Evolutionary conservation across 2,797 vertebrate species (phyloP), one percentile per base, ranked within the genome.

Genomic region (Xiphorhynchus erythropygius): DNA sequence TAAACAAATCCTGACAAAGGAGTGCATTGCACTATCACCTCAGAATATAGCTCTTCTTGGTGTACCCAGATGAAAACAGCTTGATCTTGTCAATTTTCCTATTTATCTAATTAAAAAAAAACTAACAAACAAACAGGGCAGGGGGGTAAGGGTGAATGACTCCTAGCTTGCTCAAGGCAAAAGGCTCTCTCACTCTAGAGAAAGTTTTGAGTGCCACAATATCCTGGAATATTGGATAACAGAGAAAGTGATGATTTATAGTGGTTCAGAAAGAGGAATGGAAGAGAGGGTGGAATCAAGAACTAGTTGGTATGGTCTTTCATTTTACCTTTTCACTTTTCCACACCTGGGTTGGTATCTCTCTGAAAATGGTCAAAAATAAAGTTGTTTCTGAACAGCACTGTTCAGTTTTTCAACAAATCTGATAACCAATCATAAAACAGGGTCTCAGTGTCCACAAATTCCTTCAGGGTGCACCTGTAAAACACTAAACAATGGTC

Each of bases 11-110:
- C 32, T 3, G 4, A 49, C 16, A 50, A 37, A 55, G 5, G 3
- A 55, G 30, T 1, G 0, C 13, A 33, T 10, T 65, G 13, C 15
- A 56, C 16, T 44, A 2, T 18, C 17, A 59, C 11, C 10, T 35
- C 35, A 53, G 9, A 79, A 37, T 19, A 77, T 8, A 74, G 32
- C 12, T 77, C 59, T 77, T 32, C 11, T 68, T 73, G 5, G 11
- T 52, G 18, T 37, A 33, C 7, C 25, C 47, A 5, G 5, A 46
- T 12, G 3, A 9, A 80, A 89, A 52, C 7, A 56, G 5, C 25
- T 62, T 32, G 4, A 52, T 24, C 5, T 28, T 46, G 7, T 32
- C 28, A 23, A 7, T 62, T 70, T 77, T 35, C 27, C 5, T 13
- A 18, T 46, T 79, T 47, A 24, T 62, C 10, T 6, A 33, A 50